These are phyloP conservation scores for Bilobella aurantiaca DNA, from an alignment of 1,140 invertebrate genomes.

Conservation along the genomic window DNA sequence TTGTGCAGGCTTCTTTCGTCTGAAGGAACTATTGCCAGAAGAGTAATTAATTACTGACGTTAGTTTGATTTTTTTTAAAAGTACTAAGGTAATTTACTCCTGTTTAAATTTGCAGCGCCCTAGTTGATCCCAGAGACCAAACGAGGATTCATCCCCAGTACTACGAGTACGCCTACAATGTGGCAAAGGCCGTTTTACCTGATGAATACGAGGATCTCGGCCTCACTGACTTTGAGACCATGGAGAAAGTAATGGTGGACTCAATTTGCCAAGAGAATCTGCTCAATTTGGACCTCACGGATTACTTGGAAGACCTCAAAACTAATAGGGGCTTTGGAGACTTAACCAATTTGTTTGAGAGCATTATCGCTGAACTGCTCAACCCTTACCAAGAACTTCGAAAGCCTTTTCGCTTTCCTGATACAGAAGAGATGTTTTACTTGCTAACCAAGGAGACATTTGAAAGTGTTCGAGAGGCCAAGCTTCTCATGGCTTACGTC, in stretches of 20 bases:
- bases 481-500: constrained; percentile 55
- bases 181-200: constrained; percentile 91
- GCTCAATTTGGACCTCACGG: neutral
- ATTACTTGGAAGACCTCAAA: neutral
- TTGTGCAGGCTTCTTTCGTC: constrained; percentile 98
- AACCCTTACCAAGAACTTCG: constrained; percentile 89
- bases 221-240: constrained; percentile 49
- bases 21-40: constrained; percentile 53
- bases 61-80: neutral
- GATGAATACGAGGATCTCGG: constrained; percentile 57
- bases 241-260: neutral
- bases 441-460: constrained; percentile 91
- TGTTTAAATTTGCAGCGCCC: neutral
- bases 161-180: constrained; percentile 98
- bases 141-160: constrained; percentile 97
- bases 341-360: constrained; percentile 48
- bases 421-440: constrained; percentile 79
- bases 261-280: neutral
- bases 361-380: constrained; percentile 90
- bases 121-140: constrained; percentile 57
- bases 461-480: constrained; percentile 87
- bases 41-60: neutral
- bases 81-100: neutral
- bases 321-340: constrained; percentile 72
- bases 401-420: constrained; percentile 63